Evolutionary conservation across 1,140 invertebrate species (phyloP).

Genomic region (Sitobion miscanthi): DNA sequence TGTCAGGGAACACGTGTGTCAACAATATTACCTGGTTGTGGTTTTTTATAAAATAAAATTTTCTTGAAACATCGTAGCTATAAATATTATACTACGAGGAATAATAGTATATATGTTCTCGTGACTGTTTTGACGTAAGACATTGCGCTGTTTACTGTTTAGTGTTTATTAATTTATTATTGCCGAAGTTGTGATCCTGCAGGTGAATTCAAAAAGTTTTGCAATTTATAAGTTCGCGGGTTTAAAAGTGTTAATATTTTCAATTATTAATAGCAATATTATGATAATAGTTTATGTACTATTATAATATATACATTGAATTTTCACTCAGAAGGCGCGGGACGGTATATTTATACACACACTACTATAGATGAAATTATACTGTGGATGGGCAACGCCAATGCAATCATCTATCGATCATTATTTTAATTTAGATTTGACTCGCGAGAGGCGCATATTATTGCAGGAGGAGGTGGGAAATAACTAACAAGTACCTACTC

Average conservation of each 20-base stretch:
- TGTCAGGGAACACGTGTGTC: neutral
- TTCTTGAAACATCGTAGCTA: neutral
- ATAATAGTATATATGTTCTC: neutral
- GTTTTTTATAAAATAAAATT: constrained; percentile 18
- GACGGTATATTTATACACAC: no score
- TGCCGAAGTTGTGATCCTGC: neutral
- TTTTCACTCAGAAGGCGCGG: no score
- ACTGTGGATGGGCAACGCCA: no score
- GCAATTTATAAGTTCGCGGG: neutral
- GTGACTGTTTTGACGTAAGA: neutral
- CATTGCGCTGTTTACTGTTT: no score
- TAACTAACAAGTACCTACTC: no score
- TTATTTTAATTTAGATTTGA: no score
- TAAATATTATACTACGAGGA: neutral
- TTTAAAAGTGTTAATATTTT: neutral
- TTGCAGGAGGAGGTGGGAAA: no score
- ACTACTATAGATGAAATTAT: no score
- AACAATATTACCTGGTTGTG: neutral
- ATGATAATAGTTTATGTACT: neutral
- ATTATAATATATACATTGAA: neutral
- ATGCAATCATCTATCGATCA: no score
- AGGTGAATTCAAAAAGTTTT: neutral
- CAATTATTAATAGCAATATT: neutral
- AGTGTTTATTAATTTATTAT: neutral
- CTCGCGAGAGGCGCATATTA: no score